Evolutionary conservation across 2,888 invertebrate genomes (phyloP).

Genomic region (Agriotes lineatus): DNA sequence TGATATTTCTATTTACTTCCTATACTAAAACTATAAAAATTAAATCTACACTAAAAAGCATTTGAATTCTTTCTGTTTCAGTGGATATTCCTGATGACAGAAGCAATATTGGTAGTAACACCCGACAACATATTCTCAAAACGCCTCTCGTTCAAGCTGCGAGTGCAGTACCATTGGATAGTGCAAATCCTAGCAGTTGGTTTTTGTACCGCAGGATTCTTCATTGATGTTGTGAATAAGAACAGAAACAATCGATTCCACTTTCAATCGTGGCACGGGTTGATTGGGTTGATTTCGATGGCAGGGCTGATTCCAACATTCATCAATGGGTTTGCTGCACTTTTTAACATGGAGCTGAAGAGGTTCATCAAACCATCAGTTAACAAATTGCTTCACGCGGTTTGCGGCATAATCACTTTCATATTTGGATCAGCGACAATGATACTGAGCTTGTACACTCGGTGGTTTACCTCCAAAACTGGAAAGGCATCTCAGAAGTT

Average conservation of each 20-base stretch:
- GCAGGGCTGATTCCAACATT: neutral
- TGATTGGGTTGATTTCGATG: constrained; percentile 9
- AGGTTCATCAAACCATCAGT: constrained; percentile 8
- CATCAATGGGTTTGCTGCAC: constrained; percentile 5
- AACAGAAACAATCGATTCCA: neutral
- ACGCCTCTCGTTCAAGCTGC: constrained; percentile 1
- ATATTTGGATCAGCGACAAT: neutral
- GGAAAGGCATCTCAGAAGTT: neutral
- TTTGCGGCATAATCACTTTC: constrained; percentile 12
- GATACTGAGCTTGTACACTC: neutral
- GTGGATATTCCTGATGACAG: constrained; percentile 10
- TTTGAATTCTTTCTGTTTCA: constrained; percentile 10
- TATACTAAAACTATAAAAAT: no score
- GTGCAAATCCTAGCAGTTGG: constrained; percentile 4
- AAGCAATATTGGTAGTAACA: constrained; percentile 2
- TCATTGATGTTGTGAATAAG: constrained; percentile 1
- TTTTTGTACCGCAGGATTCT: constrained; percentile 2
- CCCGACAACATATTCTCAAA: constrained; percentile 17
- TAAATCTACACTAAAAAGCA: no score
- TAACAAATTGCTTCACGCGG: constrained; percentile 2
- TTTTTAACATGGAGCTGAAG: constrained; percentile 1
- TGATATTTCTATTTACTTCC: no score
- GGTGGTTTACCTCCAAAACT: neutral
- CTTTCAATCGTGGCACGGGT: neutral
- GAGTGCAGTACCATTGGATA: constrained; percentile 11